A percentile compares a stretch with the other conserved stretches of the same genome.
Conservation (phyloP, 2,888 invertebrate genomes). For the Phaonia tiefii region DNA sequence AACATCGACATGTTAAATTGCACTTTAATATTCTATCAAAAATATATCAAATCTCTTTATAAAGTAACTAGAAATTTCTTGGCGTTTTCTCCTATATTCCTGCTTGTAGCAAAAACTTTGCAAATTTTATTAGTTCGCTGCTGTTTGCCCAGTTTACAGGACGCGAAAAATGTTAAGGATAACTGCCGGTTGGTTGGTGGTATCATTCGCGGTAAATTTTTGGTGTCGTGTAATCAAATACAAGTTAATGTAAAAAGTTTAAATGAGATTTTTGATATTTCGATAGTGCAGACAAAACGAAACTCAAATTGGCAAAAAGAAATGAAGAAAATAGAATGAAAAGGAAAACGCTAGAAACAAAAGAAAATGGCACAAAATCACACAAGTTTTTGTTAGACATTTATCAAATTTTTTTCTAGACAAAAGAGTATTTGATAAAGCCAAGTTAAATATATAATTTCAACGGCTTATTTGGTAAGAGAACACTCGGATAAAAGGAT, state of each 20-base stretch:
- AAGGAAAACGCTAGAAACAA: constrained; percentile 2
- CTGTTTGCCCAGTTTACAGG: background rate
- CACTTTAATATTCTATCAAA: constrained; percentile 49
- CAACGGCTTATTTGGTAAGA: constrained; percentile 57
- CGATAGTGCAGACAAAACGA: background rate
- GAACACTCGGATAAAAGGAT: constrained; percentile 42
- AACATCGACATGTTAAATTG: constrained; percentile 33
- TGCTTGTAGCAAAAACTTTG: constrained; percentile 19
- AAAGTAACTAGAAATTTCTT: constrained; percentile 4
- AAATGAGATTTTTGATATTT: constrained; percentile 66
- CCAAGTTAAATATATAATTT: constrained; percentile 52
- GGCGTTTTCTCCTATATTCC: background rate
- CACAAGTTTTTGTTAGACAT: background rate
- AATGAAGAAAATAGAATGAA: constrained; percentile 22
- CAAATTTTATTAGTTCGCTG: background rate
- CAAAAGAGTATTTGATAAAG: constrained; percentile 14
- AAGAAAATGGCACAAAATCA: constrained; percentile 3
- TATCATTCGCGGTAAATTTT: background rate
- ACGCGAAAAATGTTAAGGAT: background rate
- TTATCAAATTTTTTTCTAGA: background rate
- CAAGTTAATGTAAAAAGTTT: constrained; percentile 65
- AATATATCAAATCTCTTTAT: background rate
- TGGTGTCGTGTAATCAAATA: constrained; percentile 59
- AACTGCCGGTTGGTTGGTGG: background rate
- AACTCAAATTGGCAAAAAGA: background rate